Percentiles rank a stretch among this genome's conserved stretches.
Conservation (phyloP, 2,113 vertebrate genomes). For the Tragelaphus imberbis region DNA sequence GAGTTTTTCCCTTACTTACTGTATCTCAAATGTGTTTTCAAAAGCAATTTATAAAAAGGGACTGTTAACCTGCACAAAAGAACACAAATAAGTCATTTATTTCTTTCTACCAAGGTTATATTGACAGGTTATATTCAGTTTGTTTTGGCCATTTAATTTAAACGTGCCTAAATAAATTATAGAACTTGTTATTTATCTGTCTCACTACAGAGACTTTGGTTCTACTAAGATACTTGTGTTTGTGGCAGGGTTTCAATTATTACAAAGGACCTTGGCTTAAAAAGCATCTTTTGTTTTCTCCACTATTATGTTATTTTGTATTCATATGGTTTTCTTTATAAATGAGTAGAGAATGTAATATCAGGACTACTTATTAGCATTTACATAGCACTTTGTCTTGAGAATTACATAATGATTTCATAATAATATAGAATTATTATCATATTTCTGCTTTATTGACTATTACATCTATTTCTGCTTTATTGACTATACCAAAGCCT, state of each 20-base stretch:
- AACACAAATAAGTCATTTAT: background rate
- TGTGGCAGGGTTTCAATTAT: slow-evolving; percentile 2
- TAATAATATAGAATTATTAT: slow-evolving; percentile 59
- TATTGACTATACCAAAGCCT: too few relatives aligned
- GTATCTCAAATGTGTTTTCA: background rate
- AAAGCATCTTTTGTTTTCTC: slow-evolving; percentile 23
- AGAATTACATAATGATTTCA: slow-evolving; percentile 45
- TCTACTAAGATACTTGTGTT: background rate
- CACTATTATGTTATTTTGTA: slow-evolving; percentile 21
- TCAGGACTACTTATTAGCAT: background rate
- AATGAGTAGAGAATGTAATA: slow-evolving; percentile 44
- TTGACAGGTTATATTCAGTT: background rate
- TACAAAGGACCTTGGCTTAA: slow-evolving; percentile 42
- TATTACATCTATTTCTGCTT: too few relatives aligned
- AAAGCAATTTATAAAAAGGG: background rate
- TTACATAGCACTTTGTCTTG: slow-evolving; percentile 18
- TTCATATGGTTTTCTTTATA: slow-evolving; percentile 44
- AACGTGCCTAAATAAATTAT: background rate
- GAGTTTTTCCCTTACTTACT: background rate
- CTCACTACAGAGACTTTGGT: background rate
- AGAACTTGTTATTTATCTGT: background rate
- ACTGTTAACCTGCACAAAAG: background rate
- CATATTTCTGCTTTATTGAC: too few relatives aligned
- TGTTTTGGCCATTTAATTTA: background rate
- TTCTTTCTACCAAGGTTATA: background rate